Evolutionary conservation across 2,888 invertebrate species (phyloP).

Genomic region (Eristalinus sepulchralis): DNA sequence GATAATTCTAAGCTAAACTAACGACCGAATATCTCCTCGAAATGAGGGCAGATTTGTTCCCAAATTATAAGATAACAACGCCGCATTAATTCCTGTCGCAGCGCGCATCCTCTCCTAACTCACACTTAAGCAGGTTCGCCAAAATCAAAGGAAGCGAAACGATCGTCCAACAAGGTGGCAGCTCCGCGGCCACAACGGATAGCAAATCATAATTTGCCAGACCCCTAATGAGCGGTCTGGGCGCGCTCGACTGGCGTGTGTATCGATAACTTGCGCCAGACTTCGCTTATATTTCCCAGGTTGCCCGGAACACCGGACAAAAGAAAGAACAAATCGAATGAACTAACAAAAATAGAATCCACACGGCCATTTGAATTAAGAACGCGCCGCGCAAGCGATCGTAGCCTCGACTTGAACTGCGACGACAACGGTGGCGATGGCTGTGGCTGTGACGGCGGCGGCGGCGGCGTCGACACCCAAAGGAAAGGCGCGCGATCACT

Average conservation of each 20-base stretch:
- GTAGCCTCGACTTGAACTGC: neutral
- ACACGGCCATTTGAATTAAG: constrained; percentile 45
- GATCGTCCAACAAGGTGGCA: constrained; percentile 24
- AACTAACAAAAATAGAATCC: neutral
- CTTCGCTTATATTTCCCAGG: constrained; percentile 1
- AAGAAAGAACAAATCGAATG: constrained; percentile 8
- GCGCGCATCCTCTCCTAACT: neutral
- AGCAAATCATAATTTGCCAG: constrained; percentile 65
- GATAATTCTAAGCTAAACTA: neutral
- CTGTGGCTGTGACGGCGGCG: neutral
- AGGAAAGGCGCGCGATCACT: constrained; percentile 17
- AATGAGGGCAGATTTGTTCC: neutral
- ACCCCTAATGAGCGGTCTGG: constrained; percentile 53
- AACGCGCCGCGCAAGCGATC: constrained; percentile 6
- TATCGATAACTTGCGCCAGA: constrained; percentile 55
- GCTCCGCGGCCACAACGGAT: constrained; percentile 8
- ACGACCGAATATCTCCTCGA: neutral
- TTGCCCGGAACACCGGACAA: constrained; percentile 1
- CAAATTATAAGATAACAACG: neutral
- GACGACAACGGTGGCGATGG: too few relatives aligned
- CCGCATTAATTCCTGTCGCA: neutral
- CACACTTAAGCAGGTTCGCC: neutral
- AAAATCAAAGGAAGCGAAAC: constrained; percentile 9
- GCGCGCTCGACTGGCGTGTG: constrained; percentile 38
- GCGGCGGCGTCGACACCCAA: constrained; percentile 35